Evolutionary conservation across 1,140 invertebrate genomes (phyloP), one percentile per base, ranked within the genome.

Genomic region (Doryteuthis pealeii): DNA sequence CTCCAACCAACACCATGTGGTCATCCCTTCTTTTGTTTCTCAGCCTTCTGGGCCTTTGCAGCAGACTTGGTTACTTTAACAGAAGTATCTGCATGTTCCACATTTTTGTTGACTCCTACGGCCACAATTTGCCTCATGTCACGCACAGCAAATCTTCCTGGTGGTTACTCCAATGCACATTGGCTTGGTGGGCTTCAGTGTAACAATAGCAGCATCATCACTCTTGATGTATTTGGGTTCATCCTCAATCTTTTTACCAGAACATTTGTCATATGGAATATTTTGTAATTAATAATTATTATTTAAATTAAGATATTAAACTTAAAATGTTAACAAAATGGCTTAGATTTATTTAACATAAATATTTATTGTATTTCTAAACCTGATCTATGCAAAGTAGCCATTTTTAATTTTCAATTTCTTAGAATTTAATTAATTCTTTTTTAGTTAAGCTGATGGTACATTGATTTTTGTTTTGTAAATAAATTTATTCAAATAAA

Each of bases 121-220:
- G 97, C 98, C 32, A 99, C 97, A 4, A 97, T 99, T 90, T 99
- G 97, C 89, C 96, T 93, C 97, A 99, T 99, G 90, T 99, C 98
- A 90, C 97, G 95, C 28, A 99, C 97, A 78, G 98, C 97, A 87
- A 99, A 99, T 89, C 97, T 94, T 82, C 97, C 98, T 79, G 82
- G 96, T 93, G 97, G 97, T 82, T 82, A 95, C 93, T 89, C 99
- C 97, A 32, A 99, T 97, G 87, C 96, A 99, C 91, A 99, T 93
- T 70, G 97, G 95, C 89, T 99, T 99, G 84, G 92, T 93, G 70
- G 97, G 97, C 40, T 96, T 92, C 84, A 99, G 89, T 77, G 91
- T 93, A 54, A 98, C 95, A 80, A 99, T 98, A 78, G 77, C 80
- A 65, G 97, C 96, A 89, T 99, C 97, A 69, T 96, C 96, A 66